A percentile compares a stretch with the other conserved stretches of the same genome.
These are phyloP conservation scores for Venusia cambrica DNA, from an alignment of 2,888 invertebrate species.

Conservation along the genomic window DNA sequence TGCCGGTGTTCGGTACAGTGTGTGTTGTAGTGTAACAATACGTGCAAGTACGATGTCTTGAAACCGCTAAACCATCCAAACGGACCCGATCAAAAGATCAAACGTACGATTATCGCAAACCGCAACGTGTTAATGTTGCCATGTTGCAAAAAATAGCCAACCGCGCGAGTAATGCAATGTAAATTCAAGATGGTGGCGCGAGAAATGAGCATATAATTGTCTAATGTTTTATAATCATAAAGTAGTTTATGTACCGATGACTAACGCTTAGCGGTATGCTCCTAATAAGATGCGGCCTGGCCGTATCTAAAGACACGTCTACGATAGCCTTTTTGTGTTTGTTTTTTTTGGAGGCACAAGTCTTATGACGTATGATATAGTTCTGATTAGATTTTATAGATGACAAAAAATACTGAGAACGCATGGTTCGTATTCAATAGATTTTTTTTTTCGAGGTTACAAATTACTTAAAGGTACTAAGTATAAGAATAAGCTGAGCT, in stretches of 20 bases:
- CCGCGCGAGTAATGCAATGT: slow-evolving; percentile 13
- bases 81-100: slow-evolving; percentile 24
- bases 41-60: slow-evolving; percentile 1
- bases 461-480: too few relatives aligned
- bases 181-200: slow-evolving; percentile 22
- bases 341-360: too few relatives aligned
- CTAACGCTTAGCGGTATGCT: background rate
- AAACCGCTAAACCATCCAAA: slow-evolving; percentile 17
- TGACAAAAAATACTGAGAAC: too few relatives aligned
- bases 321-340: too few relatives aligned
- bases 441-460: too few relatives aligned
- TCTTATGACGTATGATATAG: too few relatives aligned
- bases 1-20: too few relatives aligned
- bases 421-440: too few relatives aligned
- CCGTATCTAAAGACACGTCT: slow-evolving; percentile 10
- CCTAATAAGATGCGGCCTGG: slow-evolving; percentile 1
- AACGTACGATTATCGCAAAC: slow-evolving; percentile 25
- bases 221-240: slow-evolving; percentile 8
- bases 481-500: too few relatives aligned
- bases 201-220: slow-evolving; percentile 12
- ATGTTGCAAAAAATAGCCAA: slow-evolving; percentile 27
- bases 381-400: slow-evolving; percentile 2
- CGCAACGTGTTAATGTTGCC: slow-evolving; percentile 32
- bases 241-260: slow-evolving; percentile 3
- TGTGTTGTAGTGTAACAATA: too few relatives aligned